Evolutionary conservation across 92 coral and sea anemone genomes (phyloP).

Genomic region (Meandrina meandrites): DNA sequence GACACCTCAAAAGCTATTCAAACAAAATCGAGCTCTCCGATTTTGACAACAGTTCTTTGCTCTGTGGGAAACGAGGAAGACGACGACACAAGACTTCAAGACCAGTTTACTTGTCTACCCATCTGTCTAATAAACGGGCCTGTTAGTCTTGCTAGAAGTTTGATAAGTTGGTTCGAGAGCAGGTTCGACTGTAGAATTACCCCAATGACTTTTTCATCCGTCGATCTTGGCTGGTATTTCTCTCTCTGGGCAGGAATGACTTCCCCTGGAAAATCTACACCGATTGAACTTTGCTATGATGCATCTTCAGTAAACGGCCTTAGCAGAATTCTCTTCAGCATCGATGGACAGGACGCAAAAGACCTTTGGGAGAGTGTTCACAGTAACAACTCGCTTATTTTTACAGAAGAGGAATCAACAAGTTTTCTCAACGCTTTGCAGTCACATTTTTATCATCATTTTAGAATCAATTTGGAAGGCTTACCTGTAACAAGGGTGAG

Average conservation of each 20-base stretch:
- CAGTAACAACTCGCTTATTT: constrained; percentile 52
- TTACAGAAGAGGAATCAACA: constrained; percentile 81
- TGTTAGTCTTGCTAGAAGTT: constrained; percentile 46
- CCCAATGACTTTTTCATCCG: constrained; percentile 75
- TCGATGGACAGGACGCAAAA: constrained; percentile 78
- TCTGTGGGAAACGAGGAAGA: constrained; percentile 62
- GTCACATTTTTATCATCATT: constrained; percentile 90
- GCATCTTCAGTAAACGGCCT: constrained; percentile 71
- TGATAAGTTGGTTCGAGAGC: constrained; percentile 74
- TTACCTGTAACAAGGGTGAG: constrained; percentile 74
- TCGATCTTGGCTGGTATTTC: constrained; percentile 84
- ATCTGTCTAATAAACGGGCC: constrained; percentile 86
- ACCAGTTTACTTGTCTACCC: constrained; percentile 69
- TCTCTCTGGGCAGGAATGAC: constrained; percentile 89
- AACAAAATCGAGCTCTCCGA: constrained; percentile 21
- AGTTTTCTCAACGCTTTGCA: constrained; percentile 79
- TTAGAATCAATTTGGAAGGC: constrained; percentile 72
- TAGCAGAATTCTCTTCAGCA: constrained; percentile 58
- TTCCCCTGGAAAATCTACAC: constrained; percentile 41
- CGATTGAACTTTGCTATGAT: constrained; percentile 81
- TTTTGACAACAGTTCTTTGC: constrained; percentile 70
- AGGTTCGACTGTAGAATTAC: constrained; percentile 86
- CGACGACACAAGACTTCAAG: constrained; percentile 25
- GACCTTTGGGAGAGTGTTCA: constrained; percentile 80
- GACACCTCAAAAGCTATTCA: not conserved